phyloP scores from a whole-genome alignment of 2,888 invertebrate species.

The Drosophila nr. perissopoda region DNA sequence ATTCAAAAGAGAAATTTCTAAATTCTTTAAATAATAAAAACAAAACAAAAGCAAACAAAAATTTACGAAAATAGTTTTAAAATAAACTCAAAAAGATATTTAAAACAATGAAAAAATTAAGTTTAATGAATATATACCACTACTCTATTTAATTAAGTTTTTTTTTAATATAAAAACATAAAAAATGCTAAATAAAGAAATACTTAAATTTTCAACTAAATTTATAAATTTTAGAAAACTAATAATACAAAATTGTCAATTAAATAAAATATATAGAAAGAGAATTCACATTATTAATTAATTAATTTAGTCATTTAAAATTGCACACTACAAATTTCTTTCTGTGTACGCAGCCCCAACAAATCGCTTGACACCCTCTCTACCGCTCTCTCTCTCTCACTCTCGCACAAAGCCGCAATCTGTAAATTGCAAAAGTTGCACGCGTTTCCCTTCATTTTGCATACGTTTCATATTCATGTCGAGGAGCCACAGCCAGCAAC shows the following conservation, averaged over 20 bases:
- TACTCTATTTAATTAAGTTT: not conserved
- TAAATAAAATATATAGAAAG: not conserved
- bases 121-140: not conserved
- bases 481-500: conserved; percentile 39
- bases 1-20: not conserved
- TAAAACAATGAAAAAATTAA: not conserved
- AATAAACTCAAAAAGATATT: not conserved
- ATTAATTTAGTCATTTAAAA: not conserved
- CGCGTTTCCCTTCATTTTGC: conserved; percentile 77
- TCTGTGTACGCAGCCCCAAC: not conserved
- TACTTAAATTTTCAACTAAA: too few species aligned
- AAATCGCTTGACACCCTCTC: not conserved
- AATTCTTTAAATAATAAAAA: not conserved
- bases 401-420: conserved; percentile 48
- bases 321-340: not conserved
- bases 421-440: conserved; percentile 77
- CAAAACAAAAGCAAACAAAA: not conserved
- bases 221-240: not conserved
- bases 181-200: not conserved
- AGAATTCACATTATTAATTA: not conserved
- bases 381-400: not conserved
- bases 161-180: not conserved
- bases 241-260: too few species aligned
- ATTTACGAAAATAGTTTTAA: not conserved
- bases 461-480: conserved; percentile 79